Percentiles rank a stretch among this genome's conserved stretches.
phyloP scores from a whole-genome alignment of 2,888 invertebrate genomes.

The Trypoxylon attenuatum region DNA sequence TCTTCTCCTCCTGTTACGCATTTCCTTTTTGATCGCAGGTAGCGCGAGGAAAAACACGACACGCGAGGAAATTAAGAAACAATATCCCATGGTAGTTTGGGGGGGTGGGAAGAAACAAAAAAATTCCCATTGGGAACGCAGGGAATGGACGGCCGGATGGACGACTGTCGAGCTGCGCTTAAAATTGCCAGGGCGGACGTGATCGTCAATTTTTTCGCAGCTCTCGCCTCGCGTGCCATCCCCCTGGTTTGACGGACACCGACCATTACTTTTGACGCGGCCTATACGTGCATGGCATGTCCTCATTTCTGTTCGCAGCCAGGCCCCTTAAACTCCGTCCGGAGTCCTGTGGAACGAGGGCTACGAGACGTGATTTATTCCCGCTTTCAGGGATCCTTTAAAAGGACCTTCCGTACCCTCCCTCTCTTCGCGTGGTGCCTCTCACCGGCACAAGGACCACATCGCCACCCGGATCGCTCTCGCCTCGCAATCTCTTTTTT shows the following conservation, averaged over 20 bases:
- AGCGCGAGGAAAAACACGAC: no score
- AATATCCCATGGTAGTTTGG: no score
- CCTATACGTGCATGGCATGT: conserved; percentile 44
- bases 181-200: neutral
- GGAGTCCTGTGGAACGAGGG: conserved; percentile 2
- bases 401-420: conserved; percentile 47
- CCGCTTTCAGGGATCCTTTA: conserved; percentile 52
- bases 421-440: no score
- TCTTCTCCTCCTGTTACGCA: no score
- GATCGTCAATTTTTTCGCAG: conserved; percentile 9
- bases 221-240: conserved; percentile 6
- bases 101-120: neutral
- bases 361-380: conserved; percentile 60
- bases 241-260: conserved; percentile 49
- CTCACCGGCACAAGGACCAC: neutral
- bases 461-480: conserved; percentile 24
- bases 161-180: neutral
- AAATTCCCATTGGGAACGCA: no score
- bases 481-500: conserved; percentile 6
- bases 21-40: no score
- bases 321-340: conserved; percentile 7
- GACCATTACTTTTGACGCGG: conserved; percentile 62
- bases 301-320: conserved; percentile 11
- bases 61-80: no score
- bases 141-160: no score